These are phyloP conservation scores for Drosophila stalkeri DNA, from an alignment of 2,888 invertebrate species.

Conservation along the genomic window DNA sequence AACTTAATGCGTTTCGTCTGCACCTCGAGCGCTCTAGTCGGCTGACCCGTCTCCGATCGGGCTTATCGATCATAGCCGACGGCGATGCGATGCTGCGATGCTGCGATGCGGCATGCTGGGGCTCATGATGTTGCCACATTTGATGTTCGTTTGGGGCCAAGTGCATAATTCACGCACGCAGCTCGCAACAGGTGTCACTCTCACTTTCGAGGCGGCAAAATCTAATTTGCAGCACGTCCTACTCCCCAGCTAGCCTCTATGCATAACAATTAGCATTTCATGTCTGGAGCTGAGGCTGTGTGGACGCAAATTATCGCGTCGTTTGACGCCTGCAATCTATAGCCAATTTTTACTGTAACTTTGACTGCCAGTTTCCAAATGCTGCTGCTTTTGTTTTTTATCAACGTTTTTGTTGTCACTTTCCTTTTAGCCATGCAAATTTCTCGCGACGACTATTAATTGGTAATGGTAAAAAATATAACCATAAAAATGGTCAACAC, in stretches of 20 bases:
- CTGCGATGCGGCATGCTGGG: slow-evolving; percentile 29
- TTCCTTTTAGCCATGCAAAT: slow-evolving; percentile 75
- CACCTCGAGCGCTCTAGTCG: slow-evolving; percentile 20
- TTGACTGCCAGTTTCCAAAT: slow-evolving; percentile 31
- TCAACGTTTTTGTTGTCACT: slow-evolving; percentile 61
- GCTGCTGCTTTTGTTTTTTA: slow-evolving; percentile 20
- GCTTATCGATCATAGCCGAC: slow-evolving; percentile 70
- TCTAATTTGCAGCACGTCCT: slow-evolving; percentile 45
- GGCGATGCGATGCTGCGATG: slow-evolving; percentile 24
- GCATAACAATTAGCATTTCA: slow-evolving; percentile 75
- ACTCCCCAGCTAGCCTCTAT: slow-evolving; percentile 56
- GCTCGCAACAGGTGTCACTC: slow-evolving; percentile 71
- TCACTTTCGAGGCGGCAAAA: slow-evolving; percentile 66
- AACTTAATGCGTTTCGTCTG: slow-evolving; percentile 78
- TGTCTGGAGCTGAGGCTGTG: slow-evolving; percentile 34
- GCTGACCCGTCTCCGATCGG: slow-evolving; percentile 41
- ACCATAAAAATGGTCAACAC: slow-evolving; percentile 76
- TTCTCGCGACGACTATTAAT: slow-evolving; percentile 76
- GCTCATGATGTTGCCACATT: slow-evolving; percentile 60
- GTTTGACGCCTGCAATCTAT: slow-evolving; percentile 56
- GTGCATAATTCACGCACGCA: slow-evolving; percentile 61
- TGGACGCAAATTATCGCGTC: slow-evolving; percentile 59
- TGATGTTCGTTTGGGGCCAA: slow-evolving; percentile 40
- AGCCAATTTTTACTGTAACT: slow-evolving; percentile 52
- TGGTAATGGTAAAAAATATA: slow-evolving; percentile 72